A percentile compares a stretch with the other conserved stretches of the same genome.
phyloP scores from a whole-genome alignment of 2,888 invertebrate genomes.

The Pterostichus niger region DNA sequence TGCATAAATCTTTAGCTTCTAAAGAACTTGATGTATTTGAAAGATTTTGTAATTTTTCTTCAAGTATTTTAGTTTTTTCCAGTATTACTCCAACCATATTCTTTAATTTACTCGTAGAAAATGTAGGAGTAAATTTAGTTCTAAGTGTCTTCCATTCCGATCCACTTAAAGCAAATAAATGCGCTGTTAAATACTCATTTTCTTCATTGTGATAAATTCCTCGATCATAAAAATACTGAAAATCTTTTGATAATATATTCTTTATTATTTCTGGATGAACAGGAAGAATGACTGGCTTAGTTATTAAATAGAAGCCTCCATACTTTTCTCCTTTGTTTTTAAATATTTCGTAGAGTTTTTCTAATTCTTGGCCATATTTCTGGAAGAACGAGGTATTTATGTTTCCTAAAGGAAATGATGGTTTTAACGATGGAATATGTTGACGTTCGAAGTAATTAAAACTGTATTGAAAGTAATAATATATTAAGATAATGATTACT shows the following conservation, averaged over 20 bases:
- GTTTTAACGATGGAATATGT: slow-evolving; percentile 61
- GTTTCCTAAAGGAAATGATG: slow-evolving; percentile 72
- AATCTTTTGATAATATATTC: slow-evolving; percentile 72
- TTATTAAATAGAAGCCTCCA: slow-evolving; percentile 69
- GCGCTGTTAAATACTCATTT: slow-evolving; percentile 70
- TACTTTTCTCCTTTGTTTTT: slow-evolving; percentile 69
- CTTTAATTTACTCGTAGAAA: slow-evolving; percentile 74
- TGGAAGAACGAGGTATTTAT: not conserved
- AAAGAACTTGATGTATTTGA: slow-evolving; percentile 67
- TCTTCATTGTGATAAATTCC: slow-evolving; percentile 70
- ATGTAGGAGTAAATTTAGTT: slow-evolving; percentile 72
- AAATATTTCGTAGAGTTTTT: slow-evolving; percentile 69
- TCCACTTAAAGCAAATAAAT: slow-evolving; percentile 71
- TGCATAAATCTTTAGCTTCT: slow-evolving; percentile 73
- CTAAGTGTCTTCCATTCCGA: slow-evolving; percentile 74
- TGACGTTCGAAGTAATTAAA: slow-evolving; percentile 6
- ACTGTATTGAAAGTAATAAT: slow-evolving; percentile 17
- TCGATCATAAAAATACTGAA: slow-evolving; percentile 71
- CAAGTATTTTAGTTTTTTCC: slow-evolving; percentile 68
- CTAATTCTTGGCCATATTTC: slow-evolving; percentile 67
- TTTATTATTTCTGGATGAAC: slow-evolving; percentile 71
- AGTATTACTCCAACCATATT: slow-evolving; percentile 69
- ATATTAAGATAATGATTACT: not conserved
- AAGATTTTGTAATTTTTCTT: slow-evolving; percentile 47
- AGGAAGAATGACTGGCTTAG: slow-evolving; percentile 70